These are phyloP conservation scores for Aphaenogaster floridana DNA, from an alignment of 1,140 invertebrate genomes.

Conservation along the genomic window DNA sequence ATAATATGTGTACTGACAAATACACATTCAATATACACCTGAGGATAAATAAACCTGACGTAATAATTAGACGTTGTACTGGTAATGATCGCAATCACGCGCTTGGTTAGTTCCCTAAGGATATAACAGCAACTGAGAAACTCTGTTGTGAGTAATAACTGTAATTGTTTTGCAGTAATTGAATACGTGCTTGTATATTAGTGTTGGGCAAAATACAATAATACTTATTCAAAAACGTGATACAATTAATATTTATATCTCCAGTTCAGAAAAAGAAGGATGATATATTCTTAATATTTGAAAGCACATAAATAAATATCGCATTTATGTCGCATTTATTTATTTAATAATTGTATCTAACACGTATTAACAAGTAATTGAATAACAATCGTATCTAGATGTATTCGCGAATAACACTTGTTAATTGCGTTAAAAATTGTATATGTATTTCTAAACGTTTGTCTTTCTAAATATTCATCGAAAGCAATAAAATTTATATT, in stretches of 20 bases:
- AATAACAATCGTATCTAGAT: background rate
- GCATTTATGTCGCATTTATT: background rate
- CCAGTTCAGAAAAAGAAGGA: background rate
- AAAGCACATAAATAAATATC: background rate
- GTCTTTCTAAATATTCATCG: background rate
- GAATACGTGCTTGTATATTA: slow-evolving; percentile 7
- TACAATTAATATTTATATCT: background rate
- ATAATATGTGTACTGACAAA: background rate
- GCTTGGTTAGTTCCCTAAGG: slow-evolving; percentile 9
- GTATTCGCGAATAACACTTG: background rate
- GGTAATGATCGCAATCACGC: background rate
- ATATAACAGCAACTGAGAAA: slow-evolving; percentile 20
- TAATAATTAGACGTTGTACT: slow-evolving; percentile 36
- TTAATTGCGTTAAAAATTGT: background rate
- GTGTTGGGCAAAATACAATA: background rate
- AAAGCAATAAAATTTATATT: background rate
- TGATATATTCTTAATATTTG: background rate
- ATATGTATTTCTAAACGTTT: background rate
- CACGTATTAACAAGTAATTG: background rate
- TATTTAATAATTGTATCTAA: background rate
- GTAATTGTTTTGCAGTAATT: slow-evolving; percentile 33
- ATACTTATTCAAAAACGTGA: background rate
- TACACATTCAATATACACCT: background rate
- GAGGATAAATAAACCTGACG: slow-evolving; percentile 3
- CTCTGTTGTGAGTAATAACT: slow-evolving; percentile 46